Evolutionary conservation across 2,888 invertebrate species (phyloP), one percentile per base, ranked within the genome.

Genomic region (Hirtodrosophila cameraria): DNA sequence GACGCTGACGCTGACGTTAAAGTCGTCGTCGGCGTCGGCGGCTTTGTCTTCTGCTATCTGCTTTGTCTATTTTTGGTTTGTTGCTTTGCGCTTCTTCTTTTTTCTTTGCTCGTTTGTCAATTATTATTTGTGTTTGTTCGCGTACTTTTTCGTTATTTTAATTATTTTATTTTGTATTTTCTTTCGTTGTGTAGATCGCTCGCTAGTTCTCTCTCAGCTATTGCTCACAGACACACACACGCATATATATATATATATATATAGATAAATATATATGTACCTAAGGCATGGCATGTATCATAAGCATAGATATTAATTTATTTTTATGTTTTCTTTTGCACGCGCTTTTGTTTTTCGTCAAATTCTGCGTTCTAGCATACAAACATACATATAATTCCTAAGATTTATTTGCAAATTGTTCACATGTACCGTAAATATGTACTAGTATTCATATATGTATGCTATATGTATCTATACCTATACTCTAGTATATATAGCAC

Each of bases 1-100:
- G 67, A 60, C 55, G 65, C 71, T 62, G 58, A 38, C 41, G 46
- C 30, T 45, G 52, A 28, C 49, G 31, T 38, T 48, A 5, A 38
- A 41, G 33, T 36, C 41, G 30, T 41, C 25, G 31, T 23, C 41
- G 13, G 11, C n/a, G 31, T 20, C 25, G 18, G 15, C 38, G 41
- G 20, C 48, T 58, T 28, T 31, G 45, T 42, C 42, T 50, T 36
- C 53, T 18, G 36, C 48, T 55, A 23, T 55, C 42, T 42, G 53
- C 41, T 30, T 20, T 58, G 65, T 73, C 80, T 81, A 83, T 83
- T 80, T 81, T 86, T 70, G 86, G 87, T 75, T 87, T 85, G 77
- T 80, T 77, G 86, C 77, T 83, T 82, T 66, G 36, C 53, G 62
- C 64, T 63, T 49, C 42, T 53, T 48, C 35, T 48, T 35, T 41